A percentile compares a stretch with the other conserved stretches of the same genome.
phyloP scores from a whole-genome alignment of 2,113 vertebrate genomes.

The Hydrolagus affinis region DNA sequence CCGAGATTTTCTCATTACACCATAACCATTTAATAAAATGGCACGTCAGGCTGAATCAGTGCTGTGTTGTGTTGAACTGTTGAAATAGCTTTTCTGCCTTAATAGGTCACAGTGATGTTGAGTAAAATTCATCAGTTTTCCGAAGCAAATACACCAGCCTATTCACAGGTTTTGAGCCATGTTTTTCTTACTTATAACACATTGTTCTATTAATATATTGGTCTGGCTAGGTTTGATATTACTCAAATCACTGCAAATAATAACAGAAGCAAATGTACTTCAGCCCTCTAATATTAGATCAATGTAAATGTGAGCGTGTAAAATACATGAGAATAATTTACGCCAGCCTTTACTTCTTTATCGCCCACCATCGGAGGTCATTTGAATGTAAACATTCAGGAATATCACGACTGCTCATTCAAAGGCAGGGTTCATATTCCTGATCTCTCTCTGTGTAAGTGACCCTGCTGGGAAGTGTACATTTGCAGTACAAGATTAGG shows the following conservation, averaged over 20 bases:
- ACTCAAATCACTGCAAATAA: background rate
- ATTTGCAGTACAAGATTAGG: background rate
- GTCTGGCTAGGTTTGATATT: background rate
- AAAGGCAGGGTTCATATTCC: no score
- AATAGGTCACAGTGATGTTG: background rate
- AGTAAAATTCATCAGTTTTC: conserved; percentile 20
- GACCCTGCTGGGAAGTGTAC: background rate
- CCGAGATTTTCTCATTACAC: conserved; percentile 12
- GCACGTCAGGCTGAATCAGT: background rate
- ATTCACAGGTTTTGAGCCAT: background rate
- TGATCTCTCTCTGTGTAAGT: no score
- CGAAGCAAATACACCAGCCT: background rate
- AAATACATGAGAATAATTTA: background rate
- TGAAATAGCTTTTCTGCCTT: conserved; percentile 3
- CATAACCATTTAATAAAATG: conserved; percentile 9
- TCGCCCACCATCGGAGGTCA: background rate
- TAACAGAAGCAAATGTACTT: background rate
- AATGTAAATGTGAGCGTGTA: background rate
- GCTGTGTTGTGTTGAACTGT: background rate
- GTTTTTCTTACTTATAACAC: background rate
- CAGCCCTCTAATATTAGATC: background rate
- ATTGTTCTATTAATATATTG: background rate
- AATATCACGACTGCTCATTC: background rate
- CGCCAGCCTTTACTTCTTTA: background rate
- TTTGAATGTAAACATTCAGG: background rate